A percentile compares a stretch with the other conserved stretches of the same genome.
phyloP scores from a whole-genome alignment of 2,113 vertebrate species.

The Epinephelus lanceolatus region DNA sequence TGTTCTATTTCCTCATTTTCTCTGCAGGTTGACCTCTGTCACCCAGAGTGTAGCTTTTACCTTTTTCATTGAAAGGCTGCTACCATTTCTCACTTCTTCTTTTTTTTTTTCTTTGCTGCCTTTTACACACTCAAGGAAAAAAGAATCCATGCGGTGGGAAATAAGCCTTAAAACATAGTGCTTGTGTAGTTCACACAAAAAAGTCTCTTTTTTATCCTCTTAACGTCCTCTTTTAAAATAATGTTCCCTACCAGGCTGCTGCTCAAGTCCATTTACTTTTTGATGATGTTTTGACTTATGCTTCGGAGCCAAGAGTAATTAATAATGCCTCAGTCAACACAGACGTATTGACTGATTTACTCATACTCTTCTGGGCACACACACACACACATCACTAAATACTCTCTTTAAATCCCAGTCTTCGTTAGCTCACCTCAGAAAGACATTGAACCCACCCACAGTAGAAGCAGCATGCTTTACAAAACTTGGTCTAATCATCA shows the following conservation, averaged over 20 bases:
- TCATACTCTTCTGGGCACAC: neutral
- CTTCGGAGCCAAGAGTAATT: neutral
- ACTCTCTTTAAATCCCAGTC: neutral
- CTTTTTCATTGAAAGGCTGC: constrained; percentile 8
- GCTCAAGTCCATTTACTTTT: constrained; percentile 23
- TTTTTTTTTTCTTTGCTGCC: neutral
- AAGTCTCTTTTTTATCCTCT: neutral
- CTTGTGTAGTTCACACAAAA: neutral
- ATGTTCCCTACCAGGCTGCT: neutral
- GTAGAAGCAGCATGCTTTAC: neutral
- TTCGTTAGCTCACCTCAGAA: neutral
- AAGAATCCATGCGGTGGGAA: neutral
- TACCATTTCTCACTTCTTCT: constrained; percentile 18
- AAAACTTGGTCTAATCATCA: neutral
- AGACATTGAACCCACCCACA: neutral
- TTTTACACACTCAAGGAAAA: neutral
- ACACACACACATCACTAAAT: neutral
- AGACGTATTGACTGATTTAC: neutral
- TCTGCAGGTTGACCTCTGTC: constrained; percentile 20
- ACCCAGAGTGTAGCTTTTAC: neutral
- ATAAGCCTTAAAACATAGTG: neutral
- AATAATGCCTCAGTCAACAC: constrained; percentile 1
- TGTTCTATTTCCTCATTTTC: constrained; percentile 13
- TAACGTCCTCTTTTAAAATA: neutral
- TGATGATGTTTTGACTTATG: neutral